phyloP scores from a whole-genome alignment of 2,113 vertebrate genomes.

The Gymnogyps californianus region DNA sequence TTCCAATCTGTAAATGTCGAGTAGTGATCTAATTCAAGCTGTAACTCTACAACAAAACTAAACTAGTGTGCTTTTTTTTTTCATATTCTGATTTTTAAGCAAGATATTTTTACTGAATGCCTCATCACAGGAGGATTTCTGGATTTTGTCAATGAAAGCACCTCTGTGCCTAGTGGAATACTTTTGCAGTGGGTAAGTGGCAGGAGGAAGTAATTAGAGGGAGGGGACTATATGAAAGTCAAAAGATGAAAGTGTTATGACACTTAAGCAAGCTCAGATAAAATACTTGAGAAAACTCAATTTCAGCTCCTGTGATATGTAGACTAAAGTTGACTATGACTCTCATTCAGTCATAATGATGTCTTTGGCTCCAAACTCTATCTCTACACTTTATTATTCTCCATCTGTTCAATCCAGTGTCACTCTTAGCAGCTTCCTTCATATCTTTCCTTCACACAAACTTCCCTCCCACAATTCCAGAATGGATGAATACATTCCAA shows the following conservation, averaged over 20 bases:
- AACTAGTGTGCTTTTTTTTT: background rate
- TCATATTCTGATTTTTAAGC: background rate
- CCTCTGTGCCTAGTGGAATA: background rate
- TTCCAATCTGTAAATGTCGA: background rate
- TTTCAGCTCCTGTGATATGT: slow-evolving; percentile 6
- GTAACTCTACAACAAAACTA: background rate
- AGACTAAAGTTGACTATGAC: slow-evolving; percentile 34
- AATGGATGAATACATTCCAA: background rate
- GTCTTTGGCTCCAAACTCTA: slow-evolving; percentile 3
- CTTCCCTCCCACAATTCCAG: slow-evolving; percentile 2
- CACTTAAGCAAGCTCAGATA: slow-evolving; percentile 31
- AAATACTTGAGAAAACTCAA: slow-evolving; percentile 40
- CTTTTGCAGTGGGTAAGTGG: background rate
- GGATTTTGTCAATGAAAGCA: slow-evolving; percentile 27
- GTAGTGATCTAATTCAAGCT: background rate
- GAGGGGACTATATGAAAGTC: background rate
- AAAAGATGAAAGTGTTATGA: slow-evolving; percentile 46
- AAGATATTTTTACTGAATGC: background rate
- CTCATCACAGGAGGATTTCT: background rate
- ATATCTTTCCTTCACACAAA: background rate
- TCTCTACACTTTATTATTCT: slow-evolving; percentile 3
- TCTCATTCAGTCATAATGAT: slow-evolving; percentile 17
- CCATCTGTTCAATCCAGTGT: slow-evolving; percentile 22
- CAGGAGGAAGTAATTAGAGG: background rate
- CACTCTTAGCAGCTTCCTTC: background rate